These are phyloP conservation scores for Gryllus bimaculatus DNA, from an alignment of 1,140 invertebrate genomes.

Conservation along the genomic window DNA sequence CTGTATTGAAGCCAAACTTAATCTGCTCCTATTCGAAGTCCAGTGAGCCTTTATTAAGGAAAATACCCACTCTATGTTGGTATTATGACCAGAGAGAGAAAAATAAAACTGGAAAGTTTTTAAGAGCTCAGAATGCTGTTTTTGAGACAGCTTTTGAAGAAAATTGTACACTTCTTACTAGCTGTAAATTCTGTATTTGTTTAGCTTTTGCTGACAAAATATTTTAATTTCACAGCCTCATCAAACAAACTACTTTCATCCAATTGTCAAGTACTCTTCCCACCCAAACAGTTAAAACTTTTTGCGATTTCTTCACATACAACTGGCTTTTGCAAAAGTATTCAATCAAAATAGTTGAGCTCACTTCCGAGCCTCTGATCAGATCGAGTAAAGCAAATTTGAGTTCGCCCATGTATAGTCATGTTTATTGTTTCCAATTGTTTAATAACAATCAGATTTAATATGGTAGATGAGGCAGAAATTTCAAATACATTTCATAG, in stretches of 20 bases:
- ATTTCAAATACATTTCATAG: conserved; percentile 8
- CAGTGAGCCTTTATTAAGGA: neutral
- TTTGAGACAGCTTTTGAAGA: neutral
- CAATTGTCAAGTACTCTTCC: neutral
- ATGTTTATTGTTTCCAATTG: too few species aligned
- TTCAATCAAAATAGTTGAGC: neutral
- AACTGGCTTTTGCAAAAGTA: neutral
- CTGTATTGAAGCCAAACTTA: neutral
- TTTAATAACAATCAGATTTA: too few species aligned
- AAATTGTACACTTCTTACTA: too few species aligned
- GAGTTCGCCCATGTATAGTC: too few species aligned
- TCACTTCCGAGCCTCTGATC: too few species aligned
- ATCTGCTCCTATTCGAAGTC: neutral
- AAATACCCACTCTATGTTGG: neutral
- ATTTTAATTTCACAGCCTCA: too few species aligned
- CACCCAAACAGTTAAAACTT: neutral
- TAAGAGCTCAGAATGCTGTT: neutral
- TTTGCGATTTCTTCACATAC: neutral
- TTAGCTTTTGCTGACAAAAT: too few species aligned
- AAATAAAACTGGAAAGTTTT: neutral
- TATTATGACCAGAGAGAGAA: neutral
- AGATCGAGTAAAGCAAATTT: too few species aligned
- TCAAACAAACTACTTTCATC: too few species aligned
- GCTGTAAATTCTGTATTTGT: too few species aligned
- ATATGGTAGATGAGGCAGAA: too few species aligned